Conservation (phyloP, 2,888 invertebrate genomes). For the Calliphora vomitoria region DNA sequence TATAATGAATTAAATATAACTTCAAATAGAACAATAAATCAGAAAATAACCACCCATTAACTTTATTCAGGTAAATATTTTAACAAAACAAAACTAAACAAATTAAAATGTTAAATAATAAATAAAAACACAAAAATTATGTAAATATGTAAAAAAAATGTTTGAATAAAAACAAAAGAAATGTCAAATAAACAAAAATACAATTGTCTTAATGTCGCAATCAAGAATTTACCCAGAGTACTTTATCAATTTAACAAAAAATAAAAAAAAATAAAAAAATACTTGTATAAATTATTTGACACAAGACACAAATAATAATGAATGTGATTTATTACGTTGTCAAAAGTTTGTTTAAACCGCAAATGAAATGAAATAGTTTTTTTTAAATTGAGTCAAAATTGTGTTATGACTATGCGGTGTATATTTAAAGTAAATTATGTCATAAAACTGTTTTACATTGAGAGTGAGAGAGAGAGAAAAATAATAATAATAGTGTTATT, state of each 20-base stretch:
- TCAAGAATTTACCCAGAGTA: slow-evolving; percentile 7
- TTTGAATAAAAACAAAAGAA: slow-evolving; percentile 9
- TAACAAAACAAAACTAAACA: slow-evolving; percentile 3
- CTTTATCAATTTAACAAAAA: slow-evolving; percentile 42
- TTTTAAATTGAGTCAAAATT: slow-evolving; percentile 26
- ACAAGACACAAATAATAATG: slow-evolving; percentile 41
- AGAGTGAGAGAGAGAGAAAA: not conserved
- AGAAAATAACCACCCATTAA: slow-evolving; percentile 11
- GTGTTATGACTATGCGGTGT: slow-evolving; percentile 5
- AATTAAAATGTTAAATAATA: slow-evolving; percentile 14
- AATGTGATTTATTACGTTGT: slow-evolving; percentile 56
- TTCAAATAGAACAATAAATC: not conserved
- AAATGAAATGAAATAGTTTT: slow-evolving; percentile 39
- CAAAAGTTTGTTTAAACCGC: slow-evolving; percentile 31
- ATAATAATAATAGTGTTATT: no score
- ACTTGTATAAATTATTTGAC: slow-evolving; percentile 27
- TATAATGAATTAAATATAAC: not conserved
- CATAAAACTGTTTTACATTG: slow-evolving; percentile 27
- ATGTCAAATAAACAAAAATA: slow-evolving; percentile 16
- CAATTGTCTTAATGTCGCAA: slow-evolving; percentile 27
- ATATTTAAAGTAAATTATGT: slow-evolving; percentile 53
- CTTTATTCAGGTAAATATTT: not conserved
- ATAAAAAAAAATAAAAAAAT: not conserved
- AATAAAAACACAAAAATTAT: not conserved
- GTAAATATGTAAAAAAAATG: not conserved